These are phyloP conservation scores for Aphis craccivora DNA, from an alignment of 1,140 invertebrate species.

Conservation along the genomic window DNA sequence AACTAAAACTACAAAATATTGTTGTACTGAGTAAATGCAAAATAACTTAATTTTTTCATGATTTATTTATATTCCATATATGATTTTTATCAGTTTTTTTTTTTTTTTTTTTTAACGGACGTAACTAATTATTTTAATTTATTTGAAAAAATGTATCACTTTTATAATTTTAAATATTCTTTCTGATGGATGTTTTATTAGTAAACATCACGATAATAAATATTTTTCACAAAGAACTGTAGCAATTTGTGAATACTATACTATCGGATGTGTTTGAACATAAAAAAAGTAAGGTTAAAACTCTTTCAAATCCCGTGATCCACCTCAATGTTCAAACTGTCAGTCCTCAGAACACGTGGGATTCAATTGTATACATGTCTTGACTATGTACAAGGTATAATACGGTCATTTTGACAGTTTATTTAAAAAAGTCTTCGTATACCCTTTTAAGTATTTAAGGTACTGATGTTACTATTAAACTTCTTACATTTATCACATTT, in stretches of 20 bases:
- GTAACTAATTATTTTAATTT: neutral
- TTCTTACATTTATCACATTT: neutral
- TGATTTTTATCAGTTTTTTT: neutral
- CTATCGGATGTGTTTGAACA: neutral
- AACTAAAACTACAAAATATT: neutral
- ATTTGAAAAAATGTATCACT: neutral
- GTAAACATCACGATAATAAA: neutral
- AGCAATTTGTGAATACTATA: neutral
- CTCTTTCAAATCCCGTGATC: neutral
- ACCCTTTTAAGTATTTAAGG: neutral
- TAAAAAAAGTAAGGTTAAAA: conserved; percentile 30
- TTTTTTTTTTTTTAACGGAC: neutral
- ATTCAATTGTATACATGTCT: neutral
- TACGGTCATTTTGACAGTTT: neutral
- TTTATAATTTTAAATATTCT: neutral
- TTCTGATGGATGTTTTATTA: neutral
- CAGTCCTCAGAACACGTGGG: neutral
- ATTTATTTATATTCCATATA: neutral
- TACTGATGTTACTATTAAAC: neutral
- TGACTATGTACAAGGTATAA: neutral
- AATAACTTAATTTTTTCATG: neutral
- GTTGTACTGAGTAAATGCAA: neutral
- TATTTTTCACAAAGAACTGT: neutral
- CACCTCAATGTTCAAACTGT: conserved; percentile 17
- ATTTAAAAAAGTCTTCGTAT: neutral